Percentiles rank a stretch among this genome's conserved stretches.
phyloP scores from a whole-genome alignment of 2,797 vertebrate genomes.

The Micromesistius poutassou region DNA sequence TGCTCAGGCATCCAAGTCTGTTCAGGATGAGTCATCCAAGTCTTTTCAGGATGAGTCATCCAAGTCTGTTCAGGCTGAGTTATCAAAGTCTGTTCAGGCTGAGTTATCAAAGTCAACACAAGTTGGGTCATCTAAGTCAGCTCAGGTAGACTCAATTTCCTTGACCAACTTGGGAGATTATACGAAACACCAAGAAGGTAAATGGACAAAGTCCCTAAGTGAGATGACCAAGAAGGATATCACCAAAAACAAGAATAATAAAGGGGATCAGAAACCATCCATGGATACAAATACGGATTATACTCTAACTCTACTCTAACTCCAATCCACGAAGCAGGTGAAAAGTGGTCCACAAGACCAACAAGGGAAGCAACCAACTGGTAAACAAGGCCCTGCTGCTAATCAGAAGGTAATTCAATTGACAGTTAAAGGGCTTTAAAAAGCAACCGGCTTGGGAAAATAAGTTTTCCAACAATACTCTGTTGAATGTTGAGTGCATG shows the following conservation, averaged over 20 bases:
- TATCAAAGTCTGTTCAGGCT: background rate
- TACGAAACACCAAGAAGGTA: conserved; percentile 4
- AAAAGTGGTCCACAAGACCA: conserved; percentile 25
- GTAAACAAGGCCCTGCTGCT: conserved; percentile 33
- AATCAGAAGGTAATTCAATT: conserved; percentile 46
- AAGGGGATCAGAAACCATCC: conserved; percentile 55
- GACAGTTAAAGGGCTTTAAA: background rate
- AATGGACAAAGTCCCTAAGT: conserved; percentile 4
- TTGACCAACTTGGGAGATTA: background rate
- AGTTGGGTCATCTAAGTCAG: background rate
- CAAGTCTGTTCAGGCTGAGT: background rate
- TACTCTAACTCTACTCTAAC: no score
- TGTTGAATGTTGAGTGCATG: background rate
- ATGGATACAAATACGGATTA: conserved; percentile 28
- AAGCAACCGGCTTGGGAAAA: background rate
- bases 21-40: background rate
- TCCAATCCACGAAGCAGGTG: conserved; percentile 28
- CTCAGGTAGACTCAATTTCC: conserved; percentile 12
- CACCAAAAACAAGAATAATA: conserved; percentile 11
- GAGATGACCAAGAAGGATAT: conserved; percentile 25
- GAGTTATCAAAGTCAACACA: no score
- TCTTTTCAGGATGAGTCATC: background rate
- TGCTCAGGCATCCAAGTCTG: background rate
- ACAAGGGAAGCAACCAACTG: conserved; percentile 6
- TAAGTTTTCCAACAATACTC: background rate